Evolutionary conservation across 1,140 invertebrate species (phyloP).

Genomic region (Panagrolaimus sp.): DNA sequence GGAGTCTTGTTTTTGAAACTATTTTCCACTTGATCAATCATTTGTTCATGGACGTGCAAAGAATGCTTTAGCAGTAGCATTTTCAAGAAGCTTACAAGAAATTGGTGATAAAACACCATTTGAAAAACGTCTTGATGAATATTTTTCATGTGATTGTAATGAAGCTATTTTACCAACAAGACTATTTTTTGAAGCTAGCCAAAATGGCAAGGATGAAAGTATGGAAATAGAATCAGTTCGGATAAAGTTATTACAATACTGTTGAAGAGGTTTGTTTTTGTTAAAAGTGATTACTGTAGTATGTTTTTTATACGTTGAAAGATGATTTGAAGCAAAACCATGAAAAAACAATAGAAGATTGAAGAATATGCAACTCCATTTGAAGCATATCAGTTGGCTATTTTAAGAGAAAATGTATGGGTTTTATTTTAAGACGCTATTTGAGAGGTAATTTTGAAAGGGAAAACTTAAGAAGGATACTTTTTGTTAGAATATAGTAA

Average conservation of each 20-base stretch:
- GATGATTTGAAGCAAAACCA: not conserved
- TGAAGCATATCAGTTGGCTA: slow-evolving; percentile 9
- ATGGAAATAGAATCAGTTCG: too few species aligned
- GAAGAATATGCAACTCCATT: not conserved
- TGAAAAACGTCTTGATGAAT: not conserved
- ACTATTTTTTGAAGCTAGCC: too few species aligned
- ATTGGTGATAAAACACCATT: not conserved
- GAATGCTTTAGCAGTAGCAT: not conserved
- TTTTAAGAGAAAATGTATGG: too few species aligned
- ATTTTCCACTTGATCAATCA: slow-evolving; percentile 8
- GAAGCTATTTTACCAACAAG: not conserved
- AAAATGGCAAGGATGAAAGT: too few species aligned
- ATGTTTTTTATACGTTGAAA: too few species aligned
- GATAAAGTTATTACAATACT: too few species aligned
- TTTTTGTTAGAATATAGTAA: too few species aligned
- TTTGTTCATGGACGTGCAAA: not conserved
- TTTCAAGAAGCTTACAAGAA: not conserved
- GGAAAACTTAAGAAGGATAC: too few species aligned
- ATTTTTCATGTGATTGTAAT: slow-evolving; percentile 9
- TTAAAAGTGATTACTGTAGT: too few species aligned
- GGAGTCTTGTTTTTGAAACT: too few species aligned
- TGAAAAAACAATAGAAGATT: not conserved
- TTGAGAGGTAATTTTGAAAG: too few species aligned
- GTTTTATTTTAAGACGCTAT: too few species aligned
- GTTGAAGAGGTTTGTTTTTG: not conserved